Conservation (phyloP, 2,888 invertebrate species). For the Poecilus cupreus region DNA sequence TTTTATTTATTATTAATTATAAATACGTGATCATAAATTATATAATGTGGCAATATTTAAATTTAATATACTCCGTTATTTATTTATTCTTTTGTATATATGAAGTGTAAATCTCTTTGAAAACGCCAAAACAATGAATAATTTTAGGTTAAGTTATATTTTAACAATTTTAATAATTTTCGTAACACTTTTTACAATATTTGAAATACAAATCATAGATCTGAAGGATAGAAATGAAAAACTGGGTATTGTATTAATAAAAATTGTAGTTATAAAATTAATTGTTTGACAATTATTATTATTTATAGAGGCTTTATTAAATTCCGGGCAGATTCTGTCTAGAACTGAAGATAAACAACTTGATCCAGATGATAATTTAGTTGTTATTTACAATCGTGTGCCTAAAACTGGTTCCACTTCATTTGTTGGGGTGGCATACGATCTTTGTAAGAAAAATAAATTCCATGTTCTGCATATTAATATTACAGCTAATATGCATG, state of each 20-base stretch:
- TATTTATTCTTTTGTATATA: background rate
- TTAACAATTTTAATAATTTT: slow-evolving; percentile 37
- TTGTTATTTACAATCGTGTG: slow-evolving; percentile 95
- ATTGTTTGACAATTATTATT: background rate
- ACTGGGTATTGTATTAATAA: slow-evolving; percentile 68
- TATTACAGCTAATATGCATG: slow-evolving; percentile 95
- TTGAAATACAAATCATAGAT: slow-evolving; percentile 69
- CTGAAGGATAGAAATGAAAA: slow-evolving; percentile 70
- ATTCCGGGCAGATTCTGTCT: background rate
- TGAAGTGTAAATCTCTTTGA: background rate
- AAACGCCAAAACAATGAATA: slow-evolving; percentile 15
- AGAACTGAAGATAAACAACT: slow-evolving; percentile 61
- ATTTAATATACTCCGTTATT: background rate
- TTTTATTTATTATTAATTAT: background rate
- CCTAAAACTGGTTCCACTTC: slow-evolving; percentile 98
- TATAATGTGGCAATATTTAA: background rate
- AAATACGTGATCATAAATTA: background rate
- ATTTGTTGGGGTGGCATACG: slow-evolving; percentile 93
- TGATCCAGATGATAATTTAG: slow-evolving; percentile 79
- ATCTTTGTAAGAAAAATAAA: slow-evolving; percentile 86
- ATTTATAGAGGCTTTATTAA: slow-evolving; percentile 24
- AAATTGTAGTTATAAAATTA: background rate
- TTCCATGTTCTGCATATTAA: slow-evolving; percentile 96
- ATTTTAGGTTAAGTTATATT: slow-evolving; percentile 50
- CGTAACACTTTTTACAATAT: slow-evolving; percentile 58